Conservation (phyloP, 2,797 vertebrate genomes). For the Gymnothorax javanicus region DNA sequence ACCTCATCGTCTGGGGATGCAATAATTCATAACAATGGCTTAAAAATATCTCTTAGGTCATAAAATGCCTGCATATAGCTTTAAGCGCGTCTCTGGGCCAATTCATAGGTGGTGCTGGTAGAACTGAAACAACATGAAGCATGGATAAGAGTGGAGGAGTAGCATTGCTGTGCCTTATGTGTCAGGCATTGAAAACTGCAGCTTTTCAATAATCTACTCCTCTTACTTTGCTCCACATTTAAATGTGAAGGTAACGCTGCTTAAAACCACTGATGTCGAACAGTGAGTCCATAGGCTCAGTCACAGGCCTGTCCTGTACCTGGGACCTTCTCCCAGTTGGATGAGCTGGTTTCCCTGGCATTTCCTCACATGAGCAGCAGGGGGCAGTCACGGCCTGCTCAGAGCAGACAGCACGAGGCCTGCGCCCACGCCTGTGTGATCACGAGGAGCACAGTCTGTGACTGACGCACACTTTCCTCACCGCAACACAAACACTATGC, state of each 20-base stretch:
- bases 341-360: not conserved
- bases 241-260: not conserved
- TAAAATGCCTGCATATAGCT: not conserved
- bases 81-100: not conserved
- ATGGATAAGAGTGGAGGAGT: not conserved
- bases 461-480: not conserved
- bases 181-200: too few species aligned
- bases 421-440: not conserved
- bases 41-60: not conserved
- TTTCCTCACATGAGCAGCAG: conserved; percentile 31
- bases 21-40: not conserved
- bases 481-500: not conserved
- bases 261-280: not conserved
- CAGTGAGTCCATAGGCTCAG: not conserved
- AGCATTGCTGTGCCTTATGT: not conserved
- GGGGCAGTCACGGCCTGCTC: conserved; percentile 34
- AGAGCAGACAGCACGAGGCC: not conserved
- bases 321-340: not conserved
- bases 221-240: not conserved
- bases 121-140: too few species aligned
- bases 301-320: not conserved
- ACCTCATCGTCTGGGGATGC: too few species aligned
- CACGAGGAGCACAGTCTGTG: not conserved
- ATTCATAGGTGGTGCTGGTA: not conserved
- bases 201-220: not conserved